These are phyloP conservation scores for Gerris buenoi DNA, from an alignment of 1,140 invertebrate species.

Conservation along the genomic window DNA sequence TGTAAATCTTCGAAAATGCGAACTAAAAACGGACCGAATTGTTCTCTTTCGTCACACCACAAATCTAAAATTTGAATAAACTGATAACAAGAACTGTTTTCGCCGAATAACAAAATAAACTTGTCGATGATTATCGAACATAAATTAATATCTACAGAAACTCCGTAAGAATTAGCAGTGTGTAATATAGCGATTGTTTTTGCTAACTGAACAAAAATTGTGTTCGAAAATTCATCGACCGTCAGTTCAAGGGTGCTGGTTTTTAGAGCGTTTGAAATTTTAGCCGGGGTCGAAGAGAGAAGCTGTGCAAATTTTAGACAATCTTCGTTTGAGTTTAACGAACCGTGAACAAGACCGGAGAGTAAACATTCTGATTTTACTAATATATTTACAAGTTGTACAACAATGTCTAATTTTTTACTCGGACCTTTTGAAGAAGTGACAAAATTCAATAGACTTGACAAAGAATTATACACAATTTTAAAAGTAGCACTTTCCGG, in stretches of 20 bases:
- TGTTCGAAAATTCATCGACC: constrained; percentile 37
- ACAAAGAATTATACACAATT: constrained; percentile 35
- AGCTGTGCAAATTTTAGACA: constrained; percentile 37
- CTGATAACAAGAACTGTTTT: too few relatives aligned
- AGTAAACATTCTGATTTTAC: constrained; percentile 40
- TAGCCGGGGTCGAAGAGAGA: constrained; percentile 44
- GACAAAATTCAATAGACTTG: constrained; percentile 32
- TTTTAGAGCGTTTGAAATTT: constrained; percentile 46
- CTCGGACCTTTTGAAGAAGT: constrained; percentile 25
- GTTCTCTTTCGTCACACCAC: constrained; percentile 6
- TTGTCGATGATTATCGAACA: too few relatives aligned
- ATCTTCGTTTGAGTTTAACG: constrained; percentile 2
- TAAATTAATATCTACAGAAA: constrained; percentile 35
- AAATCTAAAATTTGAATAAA: constrained; percentile 30
- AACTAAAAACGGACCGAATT: constrained; percentile 8
- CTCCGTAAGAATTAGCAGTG: constrained; percentile 26
- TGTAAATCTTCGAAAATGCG: constrained; percentile 31
- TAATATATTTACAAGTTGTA: constrained; percentile 33
- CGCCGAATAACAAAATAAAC: too few relatives aligned
- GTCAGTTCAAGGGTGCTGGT: constrained; percentile 39
- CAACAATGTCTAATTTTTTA: constrained; percentile 24
- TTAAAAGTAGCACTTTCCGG: constrained; percentile 34
- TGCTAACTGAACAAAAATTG: constrained; percentile 42
- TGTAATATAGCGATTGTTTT: constrained; percentile 39
- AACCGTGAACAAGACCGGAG: constrained; percentile 29